phyloP scores from a whole-genome alignment of 2,113 vertebrate genomes.

The Neogobius melanostomus region DNA sequence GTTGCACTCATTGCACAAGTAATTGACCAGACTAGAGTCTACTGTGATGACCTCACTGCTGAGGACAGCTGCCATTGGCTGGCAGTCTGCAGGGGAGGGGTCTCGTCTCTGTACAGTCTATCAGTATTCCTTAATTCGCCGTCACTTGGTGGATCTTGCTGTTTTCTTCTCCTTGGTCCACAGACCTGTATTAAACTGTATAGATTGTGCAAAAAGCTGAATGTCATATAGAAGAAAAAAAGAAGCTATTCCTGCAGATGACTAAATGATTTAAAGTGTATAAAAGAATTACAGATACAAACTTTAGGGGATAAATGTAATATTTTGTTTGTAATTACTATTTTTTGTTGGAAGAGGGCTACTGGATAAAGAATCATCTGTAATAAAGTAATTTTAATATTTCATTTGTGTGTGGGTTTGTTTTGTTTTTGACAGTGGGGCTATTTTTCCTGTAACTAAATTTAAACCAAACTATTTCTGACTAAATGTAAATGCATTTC shows the following conservation, averaged over 20 bases:
- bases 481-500: no score
- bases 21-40: slow-evolving; percentile 63
- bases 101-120: slow-evolving; percentile 88
- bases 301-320: slow-evolving; percentile 89
- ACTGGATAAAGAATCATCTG: slow-evolving; percentile 97
- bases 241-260: slow-evolving; percentile 70
- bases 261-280: slow-evolving; percentile 73
- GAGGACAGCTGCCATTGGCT: slow-evolving; percentile 52
- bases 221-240: slow-evolving; percentile 83
- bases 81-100: slow-evolving; percentile 45
- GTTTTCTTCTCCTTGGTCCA: slow-evolving; percentile 81
- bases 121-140: slow-evolving; percentile 87
- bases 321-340: slow-evolving; percentile 99
- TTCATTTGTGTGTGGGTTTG: slow-evolving; percentile 34
- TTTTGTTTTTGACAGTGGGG: slow-evolving; percentile 12
- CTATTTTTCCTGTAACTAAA: not conserved
- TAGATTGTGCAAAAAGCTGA: slow-evolving; percentile 93
- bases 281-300: slow-evolving; percentile 73
- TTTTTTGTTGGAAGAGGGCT: slow-evolving; percentile 96
- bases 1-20: slow-evolving; percentile 74
- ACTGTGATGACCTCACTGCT: slow-evolving; percentile 54
- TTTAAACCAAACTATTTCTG: no score
- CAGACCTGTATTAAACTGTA: slow-evolving; percentile 96
- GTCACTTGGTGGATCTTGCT: slow-evolving; percentile 68
- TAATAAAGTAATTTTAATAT: slow-evolving; percentile 99